Base-by-base conservation (phyloP, 2,888 invertebrate species). In the Sphaerophoria taeniata region DNA sequence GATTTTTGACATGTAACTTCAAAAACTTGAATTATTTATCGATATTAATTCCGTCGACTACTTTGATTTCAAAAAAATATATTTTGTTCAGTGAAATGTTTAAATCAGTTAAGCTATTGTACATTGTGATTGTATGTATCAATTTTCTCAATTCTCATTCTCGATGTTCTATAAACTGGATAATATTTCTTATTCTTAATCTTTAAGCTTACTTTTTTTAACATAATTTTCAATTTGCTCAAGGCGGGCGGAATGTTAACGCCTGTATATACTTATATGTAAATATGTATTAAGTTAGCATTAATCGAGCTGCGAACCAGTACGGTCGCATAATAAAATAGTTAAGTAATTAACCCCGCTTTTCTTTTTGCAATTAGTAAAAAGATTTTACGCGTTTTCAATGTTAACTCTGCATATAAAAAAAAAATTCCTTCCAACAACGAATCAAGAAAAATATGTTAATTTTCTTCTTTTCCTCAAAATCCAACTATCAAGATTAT, bases 231-330 rank as follows among this genome's bases (percentile, higher is more conserved):
- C 31, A 53, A 53, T 31, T 31, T 53, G 24, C 31, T 33, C 65
- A 51, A 67, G 51, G 51, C 49, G 24, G 51, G 70, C 70, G 43
- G 58, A 55, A 58, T 55, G 45, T 70, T 56, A 43, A 39, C 70
- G 70, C 55, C 31, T 31, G 31, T 12, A 53, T 31, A 31, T 11
- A 53, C 53, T 5, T 53, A 31, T 53, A 53, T 53, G 53, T 53
- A 16, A 53, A 2, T 31, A 11, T 31, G 16, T 16, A 16, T 1
- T 24, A 14, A 14, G 24, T 53, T 53, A 53, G 53, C 31, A 53
- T 53, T 53, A 31, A 53, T 31, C 31, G n/a, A 53, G 53, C 53
- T 11, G 53, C 31, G 53, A 53, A 31, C 12, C 53, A 31, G 53
- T 5, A 31, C 11, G 31, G 53, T 53, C 12, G 12, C 31, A 11